Conservation (phyloP, 2,888 invertebrate genomes). For the Celastrina argiolus region DNA sequence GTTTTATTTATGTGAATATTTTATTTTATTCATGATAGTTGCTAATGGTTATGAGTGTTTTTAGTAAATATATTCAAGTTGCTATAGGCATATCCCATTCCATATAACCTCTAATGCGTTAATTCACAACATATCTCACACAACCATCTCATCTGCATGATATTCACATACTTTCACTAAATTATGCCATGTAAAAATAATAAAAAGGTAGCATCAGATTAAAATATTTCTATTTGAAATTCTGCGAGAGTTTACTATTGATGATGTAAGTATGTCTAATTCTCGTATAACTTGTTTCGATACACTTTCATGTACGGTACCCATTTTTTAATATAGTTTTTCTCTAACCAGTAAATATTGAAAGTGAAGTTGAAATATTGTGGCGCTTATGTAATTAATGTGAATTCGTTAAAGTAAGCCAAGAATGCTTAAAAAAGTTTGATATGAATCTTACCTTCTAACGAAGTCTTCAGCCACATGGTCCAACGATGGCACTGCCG, state of each 20-base stretch:
- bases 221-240: background rate
- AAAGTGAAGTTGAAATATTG: background rate
- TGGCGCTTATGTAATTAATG: too few relatives aligned
- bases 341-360: background rate
- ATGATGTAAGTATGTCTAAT: background rate
- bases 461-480: slow-evolving; percentile 87
- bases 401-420: background rate
- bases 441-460: slow-evolving; percentile 65
- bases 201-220: background rate
- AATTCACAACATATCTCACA: background rate
- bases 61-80: background rate
- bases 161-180: background rate
- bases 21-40: background rate
- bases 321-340: background rate
- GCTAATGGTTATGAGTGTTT: background rate
- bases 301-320: background rate
- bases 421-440: background rate
- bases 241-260: background rate
- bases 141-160: background rate
- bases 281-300: background rate
- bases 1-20: background rate
- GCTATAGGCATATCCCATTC: too few relatives aligned
- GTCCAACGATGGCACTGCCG: slow-evolving; percentile 85
- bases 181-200: background rate
- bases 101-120: background rate